Conservation (phyloP, 2,888 invertebrate genomes). For the Lasioglossum malachurum region DNA sequence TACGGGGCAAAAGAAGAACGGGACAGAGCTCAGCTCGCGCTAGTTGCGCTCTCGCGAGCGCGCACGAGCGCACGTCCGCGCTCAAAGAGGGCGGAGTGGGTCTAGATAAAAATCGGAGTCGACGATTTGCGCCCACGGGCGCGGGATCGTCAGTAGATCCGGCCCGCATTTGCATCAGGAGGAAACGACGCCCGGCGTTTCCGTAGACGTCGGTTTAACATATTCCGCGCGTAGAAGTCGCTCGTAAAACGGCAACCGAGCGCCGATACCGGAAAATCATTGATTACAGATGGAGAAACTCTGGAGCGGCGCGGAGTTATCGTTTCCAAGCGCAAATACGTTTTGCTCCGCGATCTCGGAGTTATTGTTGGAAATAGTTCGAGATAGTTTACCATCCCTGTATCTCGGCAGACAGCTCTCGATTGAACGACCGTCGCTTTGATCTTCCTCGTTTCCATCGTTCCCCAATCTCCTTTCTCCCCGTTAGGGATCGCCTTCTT, state of each 20-base stretch:
- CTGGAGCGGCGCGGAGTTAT: slow-evolving; percentile 26
- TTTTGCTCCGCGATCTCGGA: neutral
- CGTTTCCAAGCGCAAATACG: slow-evolving; percentile 26
- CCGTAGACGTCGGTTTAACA: slow-evolving; percentile 75
- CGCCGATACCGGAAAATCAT: slow-evolving; percentile 61
- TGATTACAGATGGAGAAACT: slow-evolving; percentile 49
- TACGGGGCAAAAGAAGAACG: slow-evolving; percentile 46
- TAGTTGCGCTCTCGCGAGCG: neutral
- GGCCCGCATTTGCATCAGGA: slow-evolving; percentile 78
- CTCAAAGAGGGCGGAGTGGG: neutral
- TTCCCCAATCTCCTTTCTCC: neutral
- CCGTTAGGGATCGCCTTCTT: slow-evolving; percentile 13
- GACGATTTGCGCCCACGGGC: slow-evolving; percentile 75
- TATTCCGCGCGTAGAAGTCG: slow-evolving; percentile 77
- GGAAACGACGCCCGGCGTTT: slow-evolving; percentile 74
- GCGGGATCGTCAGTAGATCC: slow-evolving; percentile 80
- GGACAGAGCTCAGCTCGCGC: neutral
- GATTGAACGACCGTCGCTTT: slow-evolving; percentile 54
- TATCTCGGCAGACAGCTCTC: slow-evolving; percentile 44
- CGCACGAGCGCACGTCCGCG: neutral
- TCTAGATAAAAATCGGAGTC: slow-evolving; percentile 72
- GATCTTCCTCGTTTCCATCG: slow-evolving; percentile 48
- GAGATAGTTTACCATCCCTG: slow-evolving; percentile 47
- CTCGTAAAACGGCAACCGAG: slow-evolving; percentile 73
- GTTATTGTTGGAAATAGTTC: slow-evolving; percentile 60